Conservation (phyloP, 2,797 vertebrate species). For the Rachycentron canadum region DNA sequence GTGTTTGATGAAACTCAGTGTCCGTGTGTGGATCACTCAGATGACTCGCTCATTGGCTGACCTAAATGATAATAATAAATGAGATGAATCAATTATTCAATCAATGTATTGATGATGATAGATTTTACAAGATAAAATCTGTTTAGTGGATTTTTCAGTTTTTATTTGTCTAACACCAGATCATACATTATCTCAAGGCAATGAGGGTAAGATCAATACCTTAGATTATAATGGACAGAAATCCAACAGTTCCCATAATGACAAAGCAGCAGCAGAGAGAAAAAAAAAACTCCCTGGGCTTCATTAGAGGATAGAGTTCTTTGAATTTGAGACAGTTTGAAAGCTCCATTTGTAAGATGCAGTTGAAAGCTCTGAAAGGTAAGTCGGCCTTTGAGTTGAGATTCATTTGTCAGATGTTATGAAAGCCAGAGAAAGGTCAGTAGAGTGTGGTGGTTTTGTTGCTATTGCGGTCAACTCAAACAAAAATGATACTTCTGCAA, state of each 20-base stretch:
- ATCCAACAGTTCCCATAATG: too few relatives aligned
- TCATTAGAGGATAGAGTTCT: not conserved
- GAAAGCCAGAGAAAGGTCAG: not conserved
- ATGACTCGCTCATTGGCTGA: not conserved
- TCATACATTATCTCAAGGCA: too few relatives aligned
- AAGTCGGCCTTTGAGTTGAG: not conserved
- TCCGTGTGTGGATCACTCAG: not conserved
- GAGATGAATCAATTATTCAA: not conserved
- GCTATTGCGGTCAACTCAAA: not conserved
- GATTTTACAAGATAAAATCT: not conserved
- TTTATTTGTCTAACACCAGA: too few relatives aligned
- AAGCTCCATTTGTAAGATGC: not conserved
- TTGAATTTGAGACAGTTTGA: not conserved
- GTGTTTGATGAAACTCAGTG: constrained; percentile 3
- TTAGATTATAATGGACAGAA: too few relatives aligned
- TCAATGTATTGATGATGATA: not conserved
- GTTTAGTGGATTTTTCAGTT: not conserved
- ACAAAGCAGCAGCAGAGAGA: too few relatives aligned
- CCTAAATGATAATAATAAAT: not conserved
- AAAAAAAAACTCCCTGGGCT: too few relatives aligned
- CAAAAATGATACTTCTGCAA: not conserved
- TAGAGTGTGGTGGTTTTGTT: not conserved
- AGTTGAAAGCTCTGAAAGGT: not conserved
- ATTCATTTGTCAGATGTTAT: not conserved
- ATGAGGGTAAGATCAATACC: too few relatives aligned